phyloP scores from a whole-genome alignment of 23 tunicate genomes.

The Oikopleura dioica region DNA sequence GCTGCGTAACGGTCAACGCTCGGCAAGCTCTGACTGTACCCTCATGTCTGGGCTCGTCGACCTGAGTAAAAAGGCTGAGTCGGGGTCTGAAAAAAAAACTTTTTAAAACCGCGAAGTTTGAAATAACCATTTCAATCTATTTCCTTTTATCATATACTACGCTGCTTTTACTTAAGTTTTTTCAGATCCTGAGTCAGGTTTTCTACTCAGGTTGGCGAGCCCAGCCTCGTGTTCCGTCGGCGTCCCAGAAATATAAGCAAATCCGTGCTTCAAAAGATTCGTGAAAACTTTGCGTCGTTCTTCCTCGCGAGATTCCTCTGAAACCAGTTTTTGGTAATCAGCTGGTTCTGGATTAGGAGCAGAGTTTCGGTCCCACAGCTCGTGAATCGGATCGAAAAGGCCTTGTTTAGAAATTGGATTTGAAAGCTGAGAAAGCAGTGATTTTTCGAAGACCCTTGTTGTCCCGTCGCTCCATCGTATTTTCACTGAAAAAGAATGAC shows the following conservation, averaged over 20 bases:
- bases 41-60: not conserved
- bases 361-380: too few relatives aligned
- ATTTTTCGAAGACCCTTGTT: too few relatives aligned
- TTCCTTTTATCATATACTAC: not conserved
- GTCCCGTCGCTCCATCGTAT: too few relatives aligned
- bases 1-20: not conserved
- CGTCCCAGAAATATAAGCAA: not conserved
- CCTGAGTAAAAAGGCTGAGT: not conserved
- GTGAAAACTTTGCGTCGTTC: not conserved
- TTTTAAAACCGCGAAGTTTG: not conserved
- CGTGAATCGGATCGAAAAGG: too few relatives aligned
- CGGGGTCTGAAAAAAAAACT: not conserved
- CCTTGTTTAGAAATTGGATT: too few relatives aligned
- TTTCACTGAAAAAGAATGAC: too few relatives aligned
- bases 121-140: not conserved
- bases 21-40: not conserved
- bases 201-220: not conserved
- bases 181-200: not conserved
- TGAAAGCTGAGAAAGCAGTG: too few relatives aligned
- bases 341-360: too few relatives aligned
- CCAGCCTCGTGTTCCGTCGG: not conserved
- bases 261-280: conserved; percentile 1
- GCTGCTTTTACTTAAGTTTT: not conserved
- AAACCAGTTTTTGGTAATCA: not conserved
- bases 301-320: not conserved